These are phyloP conservation scores for Halichondria panicea DNA, from an alignment of 37 sponge, comb jelly and placozoan genomes.

Conservation along the genomic window DNA sequence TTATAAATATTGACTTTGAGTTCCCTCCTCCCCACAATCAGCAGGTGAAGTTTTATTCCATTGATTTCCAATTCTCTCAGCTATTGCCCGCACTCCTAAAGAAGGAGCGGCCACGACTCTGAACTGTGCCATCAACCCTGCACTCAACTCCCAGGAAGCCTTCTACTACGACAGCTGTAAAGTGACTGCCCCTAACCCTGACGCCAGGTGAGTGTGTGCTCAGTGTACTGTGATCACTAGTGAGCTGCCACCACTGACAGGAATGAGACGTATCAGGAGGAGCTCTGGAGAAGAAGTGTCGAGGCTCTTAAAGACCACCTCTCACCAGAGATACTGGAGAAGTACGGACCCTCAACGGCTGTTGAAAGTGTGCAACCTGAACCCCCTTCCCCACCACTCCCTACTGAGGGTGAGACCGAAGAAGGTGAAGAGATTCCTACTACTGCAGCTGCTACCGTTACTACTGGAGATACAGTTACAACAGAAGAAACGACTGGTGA, in stretches of 20 bases:
- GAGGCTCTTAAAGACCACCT: constrained; percentile 39
- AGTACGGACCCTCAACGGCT: constrained; percentile 59
- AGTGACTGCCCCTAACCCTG: constrained; percentile 2
- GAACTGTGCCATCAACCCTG: constrained; percentile 78
- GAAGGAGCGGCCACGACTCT: constrained; percentile 67
- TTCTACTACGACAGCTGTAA: constrained; percentile 61
- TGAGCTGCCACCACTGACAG: constrained; percentile 6
- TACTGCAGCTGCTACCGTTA: too few species aligned
- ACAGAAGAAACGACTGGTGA: too few species aligned
- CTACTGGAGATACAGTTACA: too few species aligned
- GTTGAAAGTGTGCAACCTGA: too few species aligned
- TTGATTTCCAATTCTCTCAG: too few species aligned
- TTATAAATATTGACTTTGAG: too few species aligned
- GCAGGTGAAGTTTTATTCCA: too few species aligned
- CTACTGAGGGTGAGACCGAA: too few species aligned
- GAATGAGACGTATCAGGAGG: constrained; percentile 58
- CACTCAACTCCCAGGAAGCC: constrained; percentile 56
- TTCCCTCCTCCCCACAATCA: too few species aligned
- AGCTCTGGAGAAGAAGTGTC: constrained; percentile 60
- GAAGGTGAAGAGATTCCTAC: too few species aligned
- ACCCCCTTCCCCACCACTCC: too few species aligned
- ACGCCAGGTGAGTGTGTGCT: constrained; percentile 24
- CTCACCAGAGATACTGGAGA: constrained; percentile 44
- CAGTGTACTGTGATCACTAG: background rate
- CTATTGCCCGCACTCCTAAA: constrained; percentile 13